Percentiles rank a stretch among this genome's conserved stretches.
Evolutionary conservation across 1,140 invertebrate genomes (phyloP).

Genomic region (Lordiphosa mommai): DNA sequence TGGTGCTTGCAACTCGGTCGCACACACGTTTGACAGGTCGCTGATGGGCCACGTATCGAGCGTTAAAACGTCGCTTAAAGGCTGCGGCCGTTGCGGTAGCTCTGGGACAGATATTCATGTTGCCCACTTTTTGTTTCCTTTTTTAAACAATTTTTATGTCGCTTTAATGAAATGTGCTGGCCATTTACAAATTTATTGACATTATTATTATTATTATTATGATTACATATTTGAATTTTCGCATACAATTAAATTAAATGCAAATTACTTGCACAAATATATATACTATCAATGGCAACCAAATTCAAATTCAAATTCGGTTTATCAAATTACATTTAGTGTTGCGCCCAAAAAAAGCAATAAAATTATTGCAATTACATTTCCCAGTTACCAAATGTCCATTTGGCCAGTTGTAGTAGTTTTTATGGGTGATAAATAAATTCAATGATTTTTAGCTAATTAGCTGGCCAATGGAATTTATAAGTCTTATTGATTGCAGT

Average conservation of each 20-base stretch:
- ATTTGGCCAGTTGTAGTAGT: not conserved
- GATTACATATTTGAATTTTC: not conserved
- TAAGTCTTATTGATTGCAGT: too few species aligned
- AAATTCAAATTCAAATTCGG: conserved; percentile 39
- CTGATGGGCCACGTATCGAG: conserved; percentile 17
- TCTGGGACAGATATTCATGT: not conserved
- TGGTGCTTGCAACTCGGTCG: not conserved
- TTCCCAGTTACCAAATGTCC: conserved; percentile 5
- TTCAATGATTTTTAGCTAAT: conserved; percentile 58
- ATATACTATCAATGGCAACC: conserved; percentile 9
- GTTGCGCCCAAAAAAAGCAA: conserved; percentile 21
- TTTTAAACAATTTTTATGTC: conserved; percentile 33
- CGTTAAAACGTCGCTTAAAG: conserved; percentile 38
- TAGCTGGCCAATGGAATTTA: conserved; percentile 38
- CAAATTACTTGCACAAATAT: conserved; percentile 51
- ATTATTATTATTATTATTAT: conserved; percentile 31
- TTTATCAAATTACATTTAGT: conserved; percentile 61
- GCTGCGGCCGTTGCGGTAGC: conserved; percentile 21
- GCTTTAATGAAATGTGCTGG: conserved; percentile 48
- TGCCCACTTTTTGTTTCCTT: conserved; percentile 14
- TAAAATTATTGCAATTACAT: conserved; percentile 14
- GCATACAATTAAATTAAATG: conserved; percentile 53
- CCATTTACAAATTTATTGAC: conserved; percentile 3
- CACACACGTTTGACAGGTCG: conserved; percentile 23
- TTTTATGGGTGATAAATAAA: conserved; percentile 37